These are phyloP conservation scores for Choristoneura rosaceana DNA, from an alignment of 2,888 invertebrate genomes.

Conservation along the genomic window DNA sequence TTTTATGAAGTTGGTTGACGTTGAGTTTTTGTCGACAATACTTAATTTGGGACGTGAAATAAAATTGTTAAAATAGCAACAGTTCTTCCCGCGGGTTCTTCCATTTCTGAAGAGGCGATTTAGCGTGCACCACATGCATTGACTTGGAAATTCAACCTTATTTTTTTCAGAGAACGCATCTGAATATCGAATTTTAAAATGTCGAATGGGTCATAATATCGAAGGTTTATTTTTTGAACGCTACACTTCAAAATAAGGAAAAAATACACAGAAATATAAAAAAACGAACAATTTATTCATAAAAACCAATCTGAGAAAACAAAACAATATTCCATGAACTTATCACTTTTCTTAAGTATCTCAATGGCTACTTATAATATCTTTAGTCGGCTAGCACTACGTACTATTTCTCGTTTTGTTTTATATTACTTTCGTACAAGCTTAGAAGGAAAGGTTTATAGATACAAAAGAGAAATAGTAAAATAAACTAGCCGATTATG, in stretches of 20 bases:
- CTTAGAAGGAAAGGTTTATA: background rate
- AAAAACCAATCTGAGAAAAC: constrained; percentile 64
- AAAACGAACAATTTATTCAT: constrained; percentile 76
- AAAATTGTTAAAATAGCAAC: background rate
- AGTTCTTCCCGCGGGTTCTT: too few relatives aligned
- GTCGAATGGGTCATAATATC: too few relatives aligned
- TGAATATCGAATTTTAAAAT: too few relatives aligned
- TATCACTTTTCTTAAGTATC: constrained; percentile 73
- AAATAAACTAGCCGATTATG: background rate
- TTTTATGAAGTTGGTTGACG: background rate
- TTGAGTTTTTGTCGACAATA: background rate
- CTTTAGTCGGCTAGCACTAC: constrained; percentile 21
- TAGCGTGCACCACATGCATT: too few relatives aligned
- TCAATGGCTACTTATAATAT: constrained; percentile 57
- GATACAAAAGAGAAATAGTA: background rate
- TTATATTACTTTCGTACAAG: background rate
- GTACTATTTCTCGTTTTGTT: background rate
- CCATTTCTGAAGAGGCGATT: too few relatives aligned
- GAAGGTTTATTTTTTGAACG: too few relatives aligned
- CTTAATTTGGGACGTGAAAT: constrained; percentile 3
- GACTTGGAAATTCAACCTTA: too few relatives aligned
- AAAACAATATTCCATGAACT: constrained; percentile 56
- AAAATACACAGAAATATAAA: background rate
- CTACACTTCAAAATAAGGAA: background rate
- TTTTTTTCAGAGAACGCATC: too few relatives aligned